phyloP scores from a whole-genome alignment of 2,113 vertebrate genomes.

The Apodemus speciosus region DNA sequence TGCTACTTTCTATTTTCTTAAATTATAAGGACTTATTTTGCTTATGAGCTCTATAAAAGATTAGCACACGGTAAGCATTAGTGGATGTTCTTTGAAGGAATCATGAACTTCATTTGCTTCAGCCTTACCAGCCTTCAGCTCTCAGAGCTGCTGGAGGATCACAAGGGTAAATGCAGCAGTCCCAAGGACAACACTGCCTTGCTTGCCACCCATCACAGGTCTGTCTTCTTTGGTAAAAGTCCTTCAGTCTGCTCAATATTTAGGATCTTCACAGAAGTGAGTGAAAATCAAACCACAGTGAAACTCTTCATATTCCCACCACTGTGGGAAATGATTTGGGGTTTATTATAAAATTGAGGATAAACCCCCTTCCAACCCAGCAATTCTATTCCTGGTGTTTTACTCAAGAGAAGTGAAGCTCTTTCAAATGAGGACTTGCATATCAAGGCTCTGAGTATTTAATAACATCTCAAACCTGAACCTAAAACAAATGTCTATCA shows the following conservation, averaged over 20 bases:
- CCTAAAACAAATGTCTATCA: not conserved
- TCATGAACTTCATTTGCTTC: not conserved
- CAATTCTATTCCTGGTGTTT: constrained; percentile 28
- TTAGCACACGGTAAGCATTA: not conserved
- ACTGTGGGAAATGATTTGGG: not conserved
- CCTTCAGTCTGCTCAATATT: constrained; percentile 4
- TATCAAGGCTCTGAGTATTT: not conserved
- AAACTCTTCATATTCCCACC: not conserved
- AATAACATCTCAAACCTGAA: not conserved
- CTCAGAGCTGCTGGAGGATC: not conserved
- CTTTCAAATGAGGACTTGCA: not conserved
- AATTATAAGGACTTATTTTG: not conserved
- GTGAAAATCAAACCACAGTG: constrained; percentile 43
- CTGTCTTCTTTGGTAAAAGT: constrained; percentile 21
- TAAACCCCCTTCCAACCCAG: not conserved
- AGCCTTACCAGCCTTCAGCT: not conserved
- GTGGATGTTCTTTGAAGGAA: not conserved
- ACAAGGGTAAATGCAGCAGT: not conserved
- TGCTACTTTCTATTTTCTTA: not conserved
- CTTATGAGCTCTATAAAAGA: not conserved
- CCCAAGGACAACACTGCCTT: not conserved
- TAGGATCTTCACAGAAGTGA: constrained; percentile 19
- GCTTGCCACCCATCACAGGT: not conserved
- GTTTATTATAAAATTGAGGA: constrained; percentile 34
- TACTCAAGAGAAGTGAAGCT: constrained; percentile 45